phyloP scores from a whole-genome alignment of 1,140 invertebrate species.

The Drosophila burlai region DNA sequence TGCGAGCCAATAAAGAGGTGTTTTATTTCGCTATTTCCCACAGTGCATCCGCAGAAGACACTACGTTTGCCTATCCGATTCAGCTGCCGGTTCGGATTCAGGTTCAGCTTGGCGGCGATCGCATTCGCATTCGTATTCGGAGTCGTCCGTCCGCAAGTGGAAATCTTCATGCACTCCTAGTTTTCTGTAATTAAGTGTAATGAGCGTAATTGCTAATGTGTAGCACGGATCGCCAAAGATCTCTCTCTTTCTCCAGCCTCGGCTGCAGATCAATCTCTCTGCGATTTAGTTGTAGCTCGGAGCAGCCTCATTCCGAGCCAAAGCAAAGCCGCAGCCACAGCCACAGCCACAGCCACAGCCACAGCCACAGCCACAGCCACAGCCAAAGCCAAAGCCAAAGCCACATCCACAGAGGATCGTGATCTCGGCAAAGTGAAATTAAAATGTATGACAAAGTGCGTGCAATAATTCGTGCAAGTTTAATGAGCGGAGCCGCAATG shows the following conservation, averaged over 20 bases:
- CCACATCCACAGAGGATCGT: slow-evolving; percentile 10
- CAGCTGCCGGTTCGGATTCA: slow-evolving; percentile 18
- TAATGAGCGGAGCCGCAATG: slow-evolving; percentile 81
- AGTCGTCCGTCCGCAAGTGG: slow-evolving; percentile 62
- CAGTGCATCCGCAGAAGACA: slow-evolving; percentile 7
- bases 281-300: slow-evolving; percentile 71
- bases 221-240: slow-evolving; percentile 65
- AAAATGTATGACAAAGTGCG: slow-evolving; percentile 85
- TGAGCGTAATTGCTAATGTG: slow-evolving; percentile 85
- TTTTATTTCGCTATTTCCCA: background rate
- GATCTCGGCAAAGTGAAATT: slow-evolving; percentile 77
- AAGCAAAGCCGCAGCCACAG: background rate
- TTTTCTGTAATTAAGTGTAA: slow-evolving; percentile 85
- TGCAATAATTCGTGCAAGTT: slow-evolving; percentile 85
- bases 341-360: background rate
- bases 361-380: background rate
- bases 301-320: slow-evolving; percentile 27
- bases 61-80: slow-evolving; percentile 25
- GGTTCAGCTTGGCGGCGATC: slow-evolving; percentile 41
- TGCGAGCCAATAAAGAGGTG: background rate
- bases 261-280: slow-evolving; percentile 8
- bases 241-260: slow-evolving; percentile 11
- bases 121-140: slow-evolving; percentile 41
- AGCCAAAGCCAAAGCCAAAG: background rate
- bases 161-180: slow-evolving; percentile 84